Conservation (phyloP, 64 coral and sea anemone genomes). For the Montipora capricornis region DNA sequence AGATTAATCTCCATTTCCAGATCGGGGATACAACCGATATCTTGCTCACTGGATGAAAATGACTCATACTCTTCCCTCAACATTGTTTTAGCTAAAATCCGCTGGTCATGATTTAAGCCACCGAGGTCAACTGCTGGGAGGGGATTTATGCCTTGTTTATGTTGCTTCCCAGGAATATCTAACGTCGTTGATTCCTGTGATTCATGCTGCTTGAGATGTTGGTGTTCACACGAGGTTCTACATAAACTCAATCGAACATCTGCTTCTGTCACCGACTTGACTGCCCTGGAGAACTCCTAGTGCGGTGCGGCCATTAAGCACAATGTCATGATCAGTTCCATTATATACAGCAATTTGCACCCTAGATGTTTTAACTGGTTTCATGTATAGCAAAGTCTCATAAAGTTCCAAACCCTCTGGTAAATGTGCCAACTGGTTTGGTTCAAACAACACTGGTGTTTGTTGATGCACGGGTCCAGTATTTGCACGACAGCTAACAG, state of each 20-base stretch:
- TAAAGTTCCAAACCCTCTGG: too few relatives aligned
- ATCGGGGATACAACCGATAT: conserved; percentile 27
- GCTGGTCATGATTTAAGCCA: too few relatives aligned
- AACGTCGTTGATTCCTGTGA: background rate
- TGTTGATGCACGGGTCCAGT: too few relatives aligned
- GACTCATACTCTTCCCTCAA: too few relatives aligned
- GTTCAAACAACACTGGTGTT: conserved; percentile 36
- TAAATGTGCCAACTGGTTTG: background rate
- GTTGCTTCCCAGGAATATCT: too few relatives aligned
- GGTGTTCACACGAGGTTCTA: background rate
- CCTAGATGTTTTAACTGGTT: too few relatives aligned
- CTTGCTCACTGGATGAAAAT: background rate
- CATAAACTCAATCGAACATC: background rate
- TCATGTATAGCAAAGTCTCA: too few relatives aligned
- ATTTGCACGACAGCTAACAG: conserved; percentile 1
- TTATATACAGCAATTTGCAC: too few relatives aligned
- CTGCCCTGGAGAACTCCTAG: conserved; percentile 5
- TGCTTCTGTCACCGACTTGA: too few relatives aligned
- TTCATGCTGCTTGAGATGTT: background rate
- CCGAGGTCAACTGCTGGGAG: too few relatives aligned
- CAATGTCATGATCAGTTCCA: conserved; percentile 16
- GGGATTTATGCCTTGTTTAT: too few relatives aligned
- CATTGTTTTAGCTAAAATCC: too few relatives aligned
- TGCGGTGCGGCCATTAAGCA: background rate
- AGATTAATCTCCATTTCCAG: conserved; percentile 47